A percentile compares a stretch with the other conserved stretches of the same genome.
These are phyloP conservation scores for Campoletis sonorensis DNA, from an alignment of 1,140 invertebrate species.

Conservation along the genomic window DNA sequence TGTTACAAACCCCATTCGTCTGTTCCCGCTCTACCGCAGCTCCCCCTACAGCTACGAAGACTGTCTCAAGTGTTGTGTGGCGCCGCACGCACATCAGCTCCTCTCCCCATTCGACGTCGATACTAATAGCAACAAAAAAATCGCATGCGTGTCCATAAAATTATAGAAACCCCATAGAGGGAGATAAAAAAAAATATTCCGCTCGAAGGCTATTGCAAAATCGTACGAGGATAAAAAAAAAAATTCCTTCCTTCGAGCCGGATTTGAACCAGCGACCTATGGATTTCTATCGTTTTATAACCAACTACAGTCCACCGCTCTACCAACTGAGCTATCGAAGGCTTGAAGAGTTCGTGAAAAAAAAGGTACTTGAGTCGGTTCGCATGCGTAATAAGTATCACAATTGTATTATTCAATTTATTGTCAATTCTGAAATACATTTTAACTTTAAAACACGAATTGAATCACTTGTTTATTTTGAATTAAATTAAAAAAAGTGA, in stretches of 20 bases:
- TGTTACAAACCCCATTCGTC: neutral
- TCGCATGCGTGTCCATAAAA: neutral
- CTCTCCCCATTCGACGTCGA: neutral
- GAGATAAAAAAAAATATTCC: neutral
- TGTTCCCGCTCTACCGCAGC: neutral
- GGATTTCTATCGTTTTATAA: slow-evolving; percentile 67
- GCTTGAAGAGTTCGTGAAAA: slow-evolving; percentile 24
- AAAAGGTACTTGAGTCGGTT: neutral
- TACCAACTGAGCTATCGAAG: slow-evolving; percentile 76
- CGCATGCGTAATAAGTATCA: neutral
- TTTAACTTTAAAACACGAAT: no score
- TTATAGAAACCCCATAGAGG: neutral
- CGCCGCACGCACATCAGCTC: neutral
- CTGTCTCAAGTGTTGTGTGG: neutral
- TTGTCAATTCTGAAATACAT: no score
- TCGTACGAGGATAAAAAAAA: neutral
- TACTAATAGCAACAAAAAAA: neutral
- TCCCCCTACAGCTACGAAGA: neutral
- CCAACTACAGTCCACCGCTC: slow-evolving; percentile 76
- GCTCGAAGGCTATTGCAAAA: neutral
- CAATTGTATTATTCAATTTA: neutral
- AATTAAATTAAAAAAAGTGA: no score
- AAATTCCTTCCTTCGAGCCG: slow-evolving; percentile 80
- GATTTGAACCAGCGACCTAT: slow-evolving; percentile 84
- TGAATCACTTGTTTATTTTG: no score